Percentiles rank a stretch among this genome's conserved stretches.
phyloP scores from a whole-genome alignment of 2,888 invertebrate genomes.

The Pimpla rufipes region DNA sequence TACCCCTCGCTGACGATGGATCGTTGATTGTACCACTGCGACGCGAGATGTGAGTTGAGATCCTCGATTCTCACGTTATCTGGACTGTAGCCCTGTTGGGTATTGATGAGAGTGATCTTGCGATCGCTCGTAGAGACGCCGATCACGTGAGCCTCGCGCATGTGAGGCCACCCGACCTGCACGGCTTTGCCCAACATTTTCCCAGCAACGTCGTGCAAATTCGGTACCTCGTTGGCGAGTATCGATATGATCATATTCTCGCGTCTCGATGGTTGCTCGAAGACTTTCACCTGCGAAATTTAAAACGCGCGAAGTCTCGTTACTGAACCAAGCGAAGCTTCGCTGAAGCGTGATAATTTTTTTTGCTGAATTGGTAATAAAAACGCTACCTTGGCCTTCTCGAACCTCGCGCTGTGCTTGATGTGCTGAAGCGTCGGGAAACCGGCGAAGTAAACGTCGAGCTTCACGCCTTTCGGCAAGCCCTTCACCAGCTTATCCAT shows the following conservation, averaged over 20 bases:
- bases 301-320: constrained; percentile 26
- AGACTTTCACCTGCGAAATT: constrained; percentile 92
- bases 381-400: constrained; percentile 82
- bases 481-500: constrained; percentile 89
- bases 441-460: constrained; percentile 93
- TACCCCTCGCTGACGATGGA: constrained; percentile 87
- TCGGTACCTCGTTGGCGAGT: constrained; percentile 84
- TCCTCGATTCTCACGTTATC: constrained; percentile 73
- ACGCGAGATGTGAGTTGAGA: constrained; percentile 63
- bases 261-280: constrained; percentile 93
- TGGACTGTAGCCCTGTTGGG: constrained; percentile 49
- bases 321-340: neutral
- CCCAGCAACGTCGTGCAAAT: constrained; percentile 87
- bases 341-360: constrained; percentile 46
- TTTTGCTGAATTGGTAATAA: neutral
- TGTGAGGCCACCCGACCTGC: constrained; percentile 97
- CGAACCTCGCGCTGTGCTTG: constrained; percentile 89
- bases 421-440: constrained; percentile 97
- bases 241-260: constrained; percentile 94
- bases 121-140: constrained; percentile 86
- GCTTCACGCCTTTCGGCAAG: constrained; percentile 89
- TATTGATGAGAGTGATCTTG: constrained; percentile 66
- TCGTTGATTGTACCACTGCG: constrained; percentile 83
- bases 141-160: constrained; percentile 92
- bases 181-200: constrained; percentile 91